phyloP scores from a whole-genome alignment of 2,888 invertebrate genomes.

The Aporophyla nigra region DNA sequence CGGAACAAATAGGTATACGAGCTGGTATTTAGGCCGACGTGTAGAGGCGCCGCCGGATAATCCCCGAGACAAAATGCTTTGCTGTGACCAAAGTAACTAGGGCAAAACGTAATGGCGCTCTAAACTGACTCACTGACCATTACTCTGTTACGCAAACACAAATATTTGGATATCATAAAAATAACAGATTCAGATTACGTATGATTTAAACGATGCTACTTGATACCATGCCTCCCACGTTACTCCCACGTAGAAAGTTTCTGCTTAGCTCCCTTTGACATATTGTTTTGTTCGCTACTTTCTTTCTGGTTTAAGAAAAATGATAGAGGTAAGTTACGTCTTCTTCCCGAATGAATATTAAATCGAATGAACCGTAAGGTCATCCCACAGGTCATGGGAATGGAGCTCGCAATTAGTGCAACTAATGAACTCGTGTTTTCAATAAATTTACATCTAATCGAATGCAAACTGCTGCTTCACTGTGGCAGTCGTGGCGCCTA shows the following conservation, averaged over 20 bases:
- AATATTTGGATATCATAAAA: slow-evolving; percentile 68
- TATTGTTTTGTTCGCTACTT: slow-evolving; percentile 60
- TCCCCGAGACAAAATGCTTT: slow-evolving; percentile 76
- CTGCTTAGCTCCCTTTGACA: slow-evolving; percentile 63
- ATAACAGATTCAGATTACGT: slow-evolving; percentile 62
- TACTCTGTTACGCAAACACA: slow-evolving; percentile 72
- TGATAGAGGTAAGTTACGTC: slow-evolving; percentile 35
- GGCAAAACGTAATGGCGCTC: slow-evolving; percentile 72
- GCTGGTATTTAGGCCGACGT: slow-evolving; percentile 78
- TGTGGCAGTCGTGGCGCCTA: slow-evolving; percentile 44
- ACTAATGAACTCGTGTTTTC: slow-evolving; percentile 63
- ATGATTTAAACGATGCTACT: slow-evolving; percentile 69
- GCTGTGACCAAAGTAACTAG: slow-evolving; percentile 75
- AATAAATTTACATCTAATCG: slow-evolving; percentile 61
- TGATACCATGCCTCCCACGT: slow-evolving; percentile 64
- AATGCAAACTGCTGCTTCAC: slow-evolving; percentile 51
- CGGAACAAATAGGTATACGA: slow-evolving; percentile 76
- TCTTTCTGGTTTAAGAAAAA: slow-evolving; percentile 60
- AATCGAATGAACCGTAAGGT: slow-evolving; percentile 51
- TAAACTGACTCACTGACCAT: slow-evolving; percentile 73
- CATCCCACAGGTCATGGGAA: slow-evolving; percentile 57
- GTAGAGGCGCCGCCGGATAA: slow-evolving; percentile 77
- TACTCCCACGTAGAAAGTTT: slow-evolving; percentile 63
- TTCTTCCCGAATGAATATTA: slow-evolving; percentile 50
- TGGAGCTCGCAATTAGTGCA: slow-evolving; percentile 60